Percentiles rank a stretch among this genome's conserved stretches.
phyloP scores from a whole-genome alignment of 2,888 invertebrate genomes.

The Calameuta filiformis region DNA sequence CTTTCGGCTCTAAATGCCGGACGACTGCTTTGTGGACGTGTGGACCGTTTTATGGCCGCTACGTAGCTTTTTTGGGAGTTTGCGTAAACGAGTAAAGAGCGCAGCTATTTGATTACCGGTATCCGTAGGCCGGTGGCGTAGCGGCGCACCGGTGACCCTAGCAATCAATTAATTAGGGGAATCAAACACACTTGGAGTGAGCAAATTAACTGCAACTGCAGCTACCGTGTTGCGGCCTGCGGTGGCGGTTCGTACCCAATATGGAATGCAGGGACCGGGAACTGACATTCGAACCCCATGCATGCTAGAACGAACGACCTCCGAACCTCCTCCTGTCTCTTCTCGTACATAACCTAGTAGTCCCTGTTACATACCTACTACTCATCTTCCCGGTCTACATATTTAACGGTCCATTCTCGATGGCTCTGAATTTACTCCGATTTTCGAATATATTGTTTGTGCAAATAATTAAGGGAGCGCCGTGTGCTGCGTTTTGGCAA shows the following conservation, averaged over 20 bases:
- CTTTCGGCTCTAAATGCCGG: neutral
- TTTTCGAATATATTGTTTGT: conserved; percentile 51
- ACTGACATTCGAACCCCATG: too few relatives aligned
- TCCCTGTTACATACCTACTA: too few relatives aligned
- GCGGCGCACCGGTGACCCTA: conserved; percentile 53
- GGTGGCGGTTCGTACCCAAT: conserved; percentile 37
- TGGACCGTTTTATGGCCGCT: too few relatives aligned
- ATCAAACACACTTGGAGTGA: conserved; percentile 66
- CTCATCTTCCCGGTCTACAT: too few relatives aligned
- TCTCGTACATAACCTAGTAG: too few relatives aligned
- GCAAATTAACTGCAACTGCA: conserved; percentile 68
- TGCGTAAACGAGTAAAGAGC: neutral
- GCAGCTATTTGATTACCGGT: conserved; percentile 55
- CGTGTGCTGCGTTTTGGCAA: neutral
- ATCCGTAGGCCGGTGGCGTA: conserved; percentile 46
- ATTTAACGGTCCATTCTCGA: too few relatives aligned
- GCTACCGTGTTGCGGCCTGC: conserved; percentile 58
- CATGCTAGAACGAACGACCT: too few relatives aligned
- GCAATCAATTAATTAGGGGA: conserved; percentile 66
- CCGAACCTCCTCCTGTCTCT: too few relatives aligned
- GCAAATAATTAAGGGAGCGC: conserved; percentile 49
- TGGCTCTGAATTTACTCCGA: conserved; percentile 2
- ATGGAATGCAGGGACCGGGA: conserved; percentile 30
- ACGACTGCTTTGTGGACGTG: neutral
- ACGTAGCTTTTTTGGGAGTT: neutral